These are phyloP conservation scores for Pseudomyrmex sp. DNA, from an alignment of 1,140 invertebrate genomes.

Conservation along the genomic window DNA sequence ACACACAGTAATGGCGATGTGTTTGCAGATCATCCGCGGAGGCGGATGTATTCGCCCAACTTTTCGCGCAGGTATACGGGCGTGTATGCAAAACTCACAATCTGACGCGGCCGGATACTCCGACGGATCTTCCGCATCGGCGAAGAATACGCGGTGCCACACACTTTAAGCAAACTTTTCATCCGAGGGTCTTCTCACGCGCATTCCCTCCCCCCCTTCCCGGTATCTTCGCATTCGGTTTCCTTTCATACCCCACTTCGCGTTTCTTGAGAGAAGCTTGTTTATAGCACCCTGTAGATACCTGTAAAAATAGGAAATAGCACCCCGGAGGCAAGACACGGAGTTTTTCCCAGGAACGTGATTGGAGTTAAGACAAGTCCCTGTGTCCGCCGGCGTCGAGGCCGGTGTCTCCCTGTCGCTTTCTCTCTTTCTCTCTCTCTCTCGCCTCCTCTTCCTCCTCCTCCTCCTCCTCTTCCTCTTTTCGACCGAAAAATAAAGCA, in stretches of 20 bases:
- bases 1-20: not conserved
- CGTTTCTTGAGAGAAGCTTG: conserved; percentile 51
- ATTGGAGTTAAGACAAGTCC: conserved; percentile 68
- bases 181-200: conserved; percentile 36
- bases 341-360: conserved; percentile 64
- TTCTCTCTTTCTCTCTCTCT: too few species aligned
- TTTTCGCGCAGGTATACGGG: conserved; percentile 18
- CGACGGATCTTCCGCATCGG: conserved; percentile 28
- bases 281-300: conserved; percentile 71
- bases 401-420: conserved; percentile 29
- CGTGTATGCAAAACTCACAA: conserved; percentile 48
- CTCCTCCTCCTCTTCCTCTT: too few species aligned
- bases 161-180: conserved; percentile 68
- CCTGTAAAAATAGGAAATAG: conserved; percentile 70
- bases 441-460: too few species aligned
- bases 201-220: too few species aligned
- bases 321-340: conserved; percentile 53
- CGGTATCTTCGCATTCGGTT: conserved; percentile 47
- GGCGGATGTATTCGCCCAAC: conserved; percentile 4
- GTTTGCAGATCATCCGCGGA: conserved; percentile 53
- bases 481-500: conserved; percentile 43
- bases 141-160: conserved; percentile 49
- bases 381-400: conserved; percentile 39
- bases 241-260: conserved; percentile 60
- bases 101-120: conserved; percentile 10